phyloP scores from a whole-genome alignment of 2,888 invertebrate genomes.

The Pollenia angustigena region DNA sequence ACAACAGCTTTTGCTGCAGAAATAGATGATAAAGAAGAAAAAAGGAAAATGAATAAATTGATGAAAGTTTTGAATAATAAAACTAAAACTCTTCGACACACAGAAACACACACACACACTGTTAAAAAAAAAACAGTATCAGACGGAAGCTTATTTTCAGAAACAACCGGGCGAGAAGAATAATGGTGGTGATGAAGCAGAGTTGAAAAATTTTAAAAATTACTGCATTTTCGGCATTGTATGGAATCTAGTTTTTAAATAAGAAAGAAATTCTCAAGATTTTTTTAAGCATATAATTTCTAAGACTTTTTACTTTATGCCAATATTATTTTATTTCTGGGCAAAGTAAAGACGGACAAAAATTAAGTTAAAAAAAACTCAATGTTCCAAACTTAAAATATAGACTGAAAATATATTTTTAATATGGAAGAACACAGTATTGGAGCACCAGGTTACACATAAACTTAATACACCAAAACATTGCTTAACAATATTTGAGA shows the following conservation, averaged over 20 bases:
- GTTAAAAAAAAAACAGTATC: too few species aligned
- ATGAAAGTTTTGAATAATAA: conserved; percentile 69
- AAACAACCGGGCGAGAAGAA: neutral
- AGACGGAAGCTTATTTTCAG: conserved; percentile 7
- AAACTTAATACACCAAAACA: conserved; percentile 27
- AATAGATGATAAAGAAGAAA: conserved; percentile 9
- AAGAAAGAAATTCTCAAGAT: conserved; percentile 81
- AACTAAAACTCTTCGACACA: conserved; percentile 16
- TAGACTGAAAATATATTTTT: neutral
- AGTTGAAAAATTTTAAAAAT: conserved; percentile 73
- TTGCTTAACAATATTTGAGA: conserved; percentile 30
- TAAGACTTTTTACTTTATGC: conserved; percentile 46
- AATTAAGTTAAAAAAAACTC: conserved; percentile 3
- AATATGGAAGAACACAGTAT: neutral
- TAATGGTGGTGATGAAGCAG: neutral
- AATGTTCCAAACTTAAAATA: neutral
- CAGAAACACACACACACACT: neutral
- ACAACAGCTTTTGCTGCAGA: conserved; percentile 21
- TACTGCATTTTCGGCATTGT: conserved; percentile 80
- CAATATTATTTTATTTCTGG: conserved; percentile 23
- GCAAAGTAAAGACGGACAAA: neutral
- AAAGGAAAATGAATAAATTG: conserved; percentile 63
- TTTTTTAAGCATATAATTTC: conserved; percentile 74
- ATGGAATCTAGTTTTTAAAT: conserved; percentile 81
- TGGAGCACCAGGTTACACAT: neutral